Percentiles rank a stretch among this genome's conserved stretches.
Evolutionary conservation across 2,797 vertebrate species (phyloP).

Genomic region (Girardinus metallicus): DNA sequence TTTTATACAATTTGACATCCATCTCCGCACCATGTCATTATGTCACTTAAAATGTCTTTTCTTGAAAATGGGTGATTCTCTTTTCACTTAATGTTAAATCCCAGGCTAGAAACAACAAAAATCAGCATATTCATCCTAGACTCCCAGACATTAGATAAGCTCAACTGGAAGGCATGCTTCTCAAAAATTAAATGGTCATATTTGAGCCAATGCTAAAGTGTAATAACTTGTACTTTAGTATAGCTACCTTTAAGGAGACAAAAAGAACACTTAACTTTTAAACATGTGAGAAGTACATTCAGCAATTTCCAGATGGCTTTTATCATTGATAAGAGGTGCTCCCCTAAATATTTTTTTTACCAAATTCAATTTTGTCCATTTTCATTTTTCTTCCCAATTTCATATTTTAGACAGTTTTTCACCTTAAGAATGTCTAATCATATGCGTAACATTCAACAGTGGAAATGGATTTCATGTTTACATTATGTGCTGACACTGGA

Average conservation of each 20-base stretch:
- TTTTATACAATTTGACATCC: neutral
- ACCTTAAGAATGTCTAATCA: neutral
- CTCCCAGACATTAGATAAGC: neutral
- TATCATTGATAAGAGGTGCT: neutral
- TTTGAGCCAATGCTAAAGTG: neutral
- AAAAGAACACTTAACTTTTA: neutral
- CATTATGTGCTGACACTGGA: slow-evolving; percentile 4
- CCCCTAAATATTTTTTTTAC: neutral
- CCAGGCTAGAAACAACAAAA: neutral
- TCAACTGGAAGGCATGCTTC: neutral
- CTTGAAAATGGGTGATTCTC: neutral
- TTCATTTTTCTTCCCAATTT: neutral
- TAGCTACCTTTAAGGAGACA: neutral
- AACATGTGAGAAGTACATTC: neutral
- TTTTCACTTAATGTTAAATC: neutral
- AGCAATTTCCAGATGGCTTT: neutral
- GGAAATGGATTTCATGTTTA: neutral
- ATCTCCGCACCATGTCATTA: neutral
- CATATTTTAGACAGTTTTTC: neutral
- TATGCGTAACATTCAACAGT: neutral
- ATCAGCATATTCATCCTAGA: neutral
- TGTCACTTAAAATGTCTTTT: neutral
- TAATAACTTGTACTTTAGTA: neutral
- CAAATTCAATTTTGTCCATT: neutral
- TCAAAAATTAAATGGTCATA: neutral